Percentiles rank a stretch among this genome's conserved stretches.
Evolutionary conservation across 2,797 vertebrate genomes (phyloP).

Genomic region (Schizopygopsis malacanthus): DNA sequence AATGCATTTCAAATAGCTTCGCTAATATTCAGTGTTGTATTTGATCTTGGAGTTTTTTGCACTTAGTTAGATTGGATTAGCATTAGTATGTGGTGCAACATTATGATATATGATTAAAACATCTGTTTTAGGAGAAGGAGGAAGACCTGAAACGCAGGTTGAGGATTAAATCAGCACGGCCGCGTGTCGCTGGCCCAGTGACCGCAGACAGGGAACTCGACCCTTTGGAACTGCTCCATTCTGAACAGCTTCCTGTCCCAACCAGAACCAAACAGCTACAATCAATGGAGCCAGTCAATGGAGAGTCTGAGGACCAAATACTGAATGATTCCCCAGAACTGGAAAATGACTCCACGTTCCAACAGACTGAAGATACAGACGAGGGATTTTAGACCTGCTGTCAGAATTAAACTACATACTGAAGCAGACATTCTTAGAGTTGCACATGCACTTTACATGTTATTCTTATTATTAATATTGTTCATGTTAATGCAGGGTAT

Average conservation of each 20-base stretch:
- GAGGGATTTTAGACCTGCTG: conserved; percentile 13
- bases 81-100: neutral
- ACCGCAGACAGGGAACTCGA: conserved; percentile 27
- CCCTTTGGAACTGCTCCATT: conserved; percentile 44
- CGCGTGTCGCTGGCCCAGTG: conserved; percentile 31
- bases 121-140: conserved; percentile 72
- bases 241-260: conserved; percentile 29
- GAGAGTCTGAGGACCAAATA: conserved; percentile 54
- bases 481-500: conserved; percentile 28
- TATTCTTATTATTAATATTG: conserved; percentile 1
- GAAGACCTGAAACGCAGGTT: conserved; percentile 77
- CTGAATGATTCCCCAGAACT: conserved; percentile 52
- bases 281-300: neutral
- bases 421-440: neutral
- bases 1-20: neutral
- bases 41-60: neutral
- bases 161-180: conserved; percentile 69
- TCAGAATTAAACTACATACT: neutral
- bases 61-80: neutral
- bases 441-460: conserved; percentile 59
- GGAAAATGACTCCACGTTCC: conserved; percentile 72
- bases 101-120: neutral
- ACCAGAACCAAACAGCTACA: conserved; percentile 15
- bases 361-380: conserved; percentile 53
- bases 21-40: neutral